Conservation (phyloP, 1,140 invertebrate genomes). For the Vollenhovia emeryi region DNA sequence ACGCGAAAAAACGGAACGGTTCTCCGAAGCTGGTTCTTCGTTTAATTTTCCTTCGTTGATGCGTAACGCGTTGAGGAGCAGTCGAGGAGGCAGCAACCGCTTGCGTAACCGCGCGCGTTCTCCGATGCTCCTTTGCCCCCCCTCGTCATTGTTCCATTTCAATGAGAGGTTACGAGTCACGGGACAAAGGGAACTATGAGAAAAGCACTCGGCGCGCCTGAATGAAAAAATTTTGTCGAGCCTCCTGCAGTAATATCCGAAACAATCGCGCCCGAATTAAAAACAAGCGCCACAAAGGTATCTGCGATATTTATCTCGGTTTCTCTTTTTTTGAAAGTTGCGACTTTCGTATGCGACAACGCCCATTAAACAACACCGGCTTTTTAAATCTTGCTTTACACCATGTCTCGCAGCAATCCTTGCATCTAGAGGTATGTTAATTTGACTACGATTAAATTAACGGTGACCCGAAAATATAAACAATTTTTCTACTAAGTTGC, state of each 20-base stretch:
- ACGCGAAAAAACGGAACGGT: conserved; percentile 35
- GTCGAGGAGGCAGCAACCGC: conserved; percentile 19
- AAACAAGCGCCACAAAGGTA: not conserved
- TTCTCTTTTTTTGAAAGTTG: conserved; percentile 8
- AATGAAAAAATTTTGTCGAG: conserved; percentile 25
- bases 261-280: not conserved
- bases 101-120: conserved; percentile 25
- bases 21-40: conserved; percentile 32
- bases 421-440: not conserved
- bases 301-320: not conserved
- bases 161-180: conserved; percentile 24
- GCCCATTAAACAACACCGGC: not conserved
- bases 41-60: conserved; percentile 35
- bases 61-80: conserved; percentile 33
- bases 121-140: conserved; percentile 12
- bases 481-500: conserved; percentile 21
- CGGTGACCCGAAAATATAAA: not conserved
- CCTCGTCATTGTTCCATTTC: conserved; percentile 17
- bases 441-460: not conserved
- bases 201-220: conserved; percentile 8
- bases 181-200: conserved; percentile 23
- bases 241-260: conserved; percentile 8
- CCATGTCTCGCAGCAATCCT: not conserved
- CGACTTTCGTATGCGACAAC: conserved; percentile 2
- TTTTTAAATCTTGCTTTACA: not conserved